Base-by-base conservation (phyloP, 23 tunicate genomes). In the Pegea sp. region DNA sequence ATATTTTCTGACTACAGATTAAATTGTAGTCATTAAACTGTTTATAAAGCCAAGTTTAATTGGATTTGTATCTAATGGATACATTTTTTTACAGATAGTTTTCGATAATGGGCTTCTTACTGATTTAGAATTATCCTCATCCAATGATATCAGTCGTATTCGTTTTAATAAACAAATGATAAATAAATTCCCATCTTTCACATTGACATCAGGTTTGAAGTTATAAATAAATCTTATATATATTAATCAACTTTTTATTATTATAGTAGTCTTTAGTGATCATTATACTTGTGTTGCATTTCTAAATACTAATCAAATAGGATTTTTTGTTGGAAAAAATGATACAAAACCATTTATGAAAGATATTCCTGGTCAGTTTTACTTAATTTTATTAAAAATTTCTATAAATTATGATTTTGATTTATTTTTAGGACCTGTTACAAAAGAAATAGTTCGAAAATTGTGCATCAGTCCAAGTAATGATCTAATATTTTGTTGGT, bases 401-500 rank as follows among this genome's bases (percentile, higher is more conserved):
- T 51, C 6, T 7, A 7, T 16, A 51, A 16, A 11, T 16, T 51
- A 13, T 13, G 22, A 13, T 6, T 13, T 19, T 16, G 18, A 24
- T 42, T 16, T 5, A 18, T 7, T 62, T 68, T 6, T 25, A 71
- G 77, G 68, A 1, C 60, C 80, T 22, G 53, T 64, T 22, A 33
- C 59, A 25, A 64, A n/a, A n/a, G n/a, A 48, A 18, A n/a, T 64
- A 1, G 30, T 27, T n/a, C 65, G 84, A 2, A 54, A 59, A 51
- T 48, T 84, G 4, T 52, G 71, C 50, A 53, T 67, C 18, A 84
- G 73, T 30, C 32, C 32, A 32, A 50, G 42, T 67, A 65, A 80
- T 25, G 80, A 84, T 22, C 26, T 73, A 33, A 57, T 67, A 63
- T 52, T 68, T 26, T 84, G 84, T 58, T 84, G 95, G 95, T 72